Base-by-base conservation (phyloP, 2,888 invertebrate species). In the Athrips mouffetella region DNA sequence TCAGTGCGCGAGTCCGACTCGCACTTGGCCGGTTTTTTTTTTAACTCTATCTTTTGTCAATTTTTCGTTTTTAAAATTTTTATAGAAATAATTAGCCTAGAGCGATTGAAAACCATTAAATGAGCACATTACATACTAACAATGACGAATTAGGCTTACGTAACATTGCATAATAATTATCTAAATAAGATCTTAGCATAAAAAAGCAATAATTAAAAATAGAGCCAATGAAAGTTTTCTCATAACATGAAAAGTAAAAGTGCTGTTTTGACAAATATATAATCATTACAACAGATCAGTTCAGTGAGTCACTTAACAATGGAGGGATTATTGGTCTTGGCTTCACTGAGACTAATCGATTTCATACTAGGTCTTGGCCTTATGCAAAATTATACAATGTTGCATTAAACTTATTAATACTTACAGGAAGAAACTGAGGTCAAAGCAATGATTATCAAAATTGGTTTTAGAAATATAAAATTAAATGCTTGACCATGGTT, bases 191-290 rank as follows among this genome's bases (percentile, higher is more conserved):
- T 20, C 11, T 52, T 41, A 23, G 54, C 35, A 59, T 55, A 59
- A 54, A 58, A 58, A 52, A 55, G 45, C 48, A 27, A 61, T 59
- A 50, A 55, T 33, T 51, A 31, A 20, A 52, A 39, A 21, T 48
- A 25, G 25, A 25, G 23, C 40, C 25, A 37, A 10, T 35, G 21
- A 42, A 35, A 48, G 23, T 18, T 33, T 35, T 27, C 18, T 27
- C 35, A 27, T 46, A 18, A n/a, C 7, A 42, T 33, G 31, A 31
- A 25, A 33, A 23, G 33, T 40, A 47, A 47, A 31, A 41, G 40
- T 40, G 39, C 8, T 15, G 31, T 47, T 37, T 27, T 47, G 40
- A 47, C 40, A 40, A 47, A 47, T 47, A 40, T 31, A 23, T 21
- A 37, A 37, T 37, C 18, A 37, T 37, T 37, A 37, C n/a, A 20